Evolutionary conservation across 2,888 invertebrate genomes (phyloP), one percentile per base, ranked within the genome.

Genomic region (Apocheima hispidaria): DNA sequence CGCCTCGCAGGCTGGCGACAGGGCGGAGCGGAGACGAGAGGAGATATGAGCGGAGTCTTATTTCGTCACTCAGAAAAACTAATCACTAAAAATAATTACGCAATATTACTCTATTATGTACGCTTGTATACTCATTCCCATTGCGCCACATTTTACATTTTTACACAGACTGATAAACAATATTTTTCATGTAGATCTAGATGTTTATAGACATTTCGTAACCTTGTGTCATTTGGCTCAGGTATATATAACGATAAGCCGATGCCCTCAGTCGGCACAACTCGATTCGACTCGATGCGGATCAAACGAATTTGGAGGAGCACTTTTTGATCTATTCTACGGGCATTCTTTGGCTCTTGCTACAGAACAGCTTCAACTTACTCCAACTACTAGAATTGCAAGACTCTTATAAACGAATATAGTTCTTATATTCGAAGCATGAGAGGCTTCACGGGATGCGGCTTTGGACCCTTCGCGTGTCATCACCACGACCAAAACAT

Each of bases 211-310:
- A 10, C 18, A 36, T 66, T 66, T 63, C 63, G 55, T 49, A 63
- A 66, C 38, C 21, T 63, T 63, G 50, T 44, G 46, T 12, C 18
- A 56, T 55, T 48, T 55, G 26, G 4, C 16, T 46, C n/a, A n/a
- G n/a, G n/a, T n/a, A 14, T 58, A 60, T 66, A 63, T 49, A 66
- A 55, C 6, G 35, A 36, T 23, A 23, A 21, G 28, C 18, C 43
- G 6, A 16, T 21, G 43, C 18, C 18, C 35, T 18, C 7, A n/a
- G 20, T 7, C 35, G 40, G 1, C 66, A 66, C 40, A 56, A 59
- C 36, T 38, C 48, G 12, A 23, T 28, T 41, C 28, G 30, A 33
- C 21, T 55, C 54, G 44, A 49, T 20, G 6, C 36, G n/a, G 38
- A 12, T 23, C 43, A 7, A 9, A 41, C 35, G 57, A 41, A 54